Conservation (phyloP, 2,888 invertebrate genomes). For the Drosophila meridionalis region DNA sequence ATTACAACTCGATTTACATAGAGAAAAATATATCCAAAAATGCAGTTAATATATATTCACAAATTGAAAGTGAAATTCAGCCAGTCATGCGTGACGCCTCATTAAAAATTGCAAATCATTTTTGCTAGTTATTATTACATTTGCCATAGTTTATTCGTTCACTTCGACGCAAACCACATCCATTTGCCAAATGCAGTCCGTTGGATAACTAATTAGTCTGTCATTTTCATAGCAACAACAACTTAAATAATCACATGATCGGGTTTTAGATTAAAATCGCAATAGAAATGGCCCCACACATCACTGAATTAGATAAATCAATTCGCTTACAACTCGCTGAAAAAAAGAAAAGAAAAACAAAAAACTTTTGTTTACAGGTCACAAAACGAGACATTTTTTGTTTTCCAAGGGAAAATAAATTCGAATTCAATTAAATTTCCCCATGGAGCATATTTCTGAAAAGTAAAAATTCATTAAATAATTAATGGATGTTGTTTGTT, state of each 20-base stretch:
- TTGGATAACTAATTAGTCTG: conserved; percentile 25
- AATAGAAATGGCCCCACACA: conserved; percentile 40
- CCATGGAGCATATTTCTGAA: conserved; percentile 25
- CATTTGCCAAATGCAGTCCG: conserved; percentile 41
- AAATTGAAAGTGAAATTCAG: neutral
- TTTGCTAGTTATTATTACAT: conserved; percentile 16
- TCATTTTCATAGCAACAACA: conserved; percentile 4
- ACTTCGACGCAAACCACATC: conserved; percentile 2
- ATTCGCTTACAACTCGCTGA: neutral
- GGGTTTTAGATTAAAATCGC: conserved; percentile 16
- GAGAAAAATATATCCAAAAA: neutral
- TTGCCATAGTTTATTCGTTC: neutral
- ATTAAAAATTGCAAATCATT: conserved; percentile 21
- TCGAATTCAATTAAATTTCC: conserved; percentile 61
- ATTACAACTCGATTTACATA: neutral
- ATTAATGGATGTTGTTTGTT: conserved; percentile 21
- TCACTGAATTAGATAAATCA: neutral
- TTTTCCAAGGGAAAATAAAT: conserved; percentile 40
- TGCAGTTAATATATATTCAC: neutral
- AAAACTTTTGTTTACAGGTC: conserved; percentile 8
- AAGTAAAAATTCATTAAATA: conserved; percentile 53
- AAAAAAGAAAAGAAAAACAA: neutral
- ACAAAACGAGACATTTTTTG: conserved; percentile 6
- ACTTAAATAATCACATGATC: conserved; percentile 52
- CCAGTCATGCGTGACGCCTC: neutral